Conservation (phyloP, 2,888 invertebrate species). For the Lumbricus terrestris region DNA sequence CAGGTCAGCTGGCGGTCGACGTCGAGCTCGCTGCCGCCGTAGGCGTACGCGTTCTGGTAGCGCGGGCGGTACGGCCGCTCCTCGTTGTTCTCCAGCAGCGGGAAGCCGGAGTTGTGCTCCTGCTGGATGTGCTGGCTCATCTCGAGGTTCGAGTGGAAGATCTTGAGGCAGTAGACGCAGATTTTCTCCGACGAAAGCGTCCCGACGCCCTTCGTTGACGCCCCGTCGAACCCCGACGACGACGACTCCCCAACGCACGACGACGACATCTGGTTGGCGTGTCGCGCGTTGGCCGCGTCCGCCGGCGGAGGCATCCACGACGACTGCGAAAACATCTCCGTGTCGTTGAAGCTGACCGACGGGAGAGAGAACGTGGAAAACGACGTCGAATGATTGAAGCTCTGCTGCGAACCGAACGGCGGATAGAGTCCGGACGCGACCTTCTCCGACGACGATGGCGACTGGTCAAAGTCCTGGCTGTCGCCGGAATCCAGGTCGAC, state of each 20-base stretch:
- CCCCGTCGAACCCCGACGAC: background rate
- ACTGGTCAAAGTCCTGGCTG: background rate
- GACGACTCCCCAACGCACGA: too few species aligned
- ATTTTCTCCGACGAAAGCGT: constrained; percentile 13
- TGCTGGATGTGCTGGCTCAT: constrained; percentile 18
- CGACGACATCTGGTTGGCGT: background rate
- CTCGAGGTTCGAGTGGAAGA: constrained; percentile 17
- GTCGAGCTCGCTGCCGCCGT: constrained; percentile 12
- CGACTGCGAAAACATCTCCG: constrained; percentile 9
- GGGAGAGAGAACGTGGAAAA: background rate
- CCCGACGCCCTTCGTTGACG: background rate
- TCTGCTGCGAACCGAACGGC: background rate
- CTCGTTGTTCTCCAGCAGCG: background rate
- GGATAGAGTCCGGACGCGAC: background rate
- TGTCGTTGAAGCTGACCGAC: background rate
- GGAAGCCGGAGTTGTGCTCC: constrained; percentile 3
- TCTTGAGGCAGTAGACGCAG: constrained; percentile 14
- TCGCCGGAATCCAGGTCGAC: background rate
- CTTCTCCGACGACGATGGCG: background rate
- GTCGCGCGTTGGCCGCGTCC: background rate
- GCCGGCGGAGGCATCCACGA: background rate
- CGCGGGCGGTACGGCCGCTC: constrained; percentile 11
- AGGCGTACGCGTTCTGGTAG: constrained; percentile 13
- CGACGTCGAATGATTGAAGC: background rate
- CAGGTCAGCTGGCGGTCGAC: constrained; percentile 12